Evolutionary conservation across 2,797 vertebrate genomes (phyloP).

Genomic region (Lacerta agilis): DNA sequence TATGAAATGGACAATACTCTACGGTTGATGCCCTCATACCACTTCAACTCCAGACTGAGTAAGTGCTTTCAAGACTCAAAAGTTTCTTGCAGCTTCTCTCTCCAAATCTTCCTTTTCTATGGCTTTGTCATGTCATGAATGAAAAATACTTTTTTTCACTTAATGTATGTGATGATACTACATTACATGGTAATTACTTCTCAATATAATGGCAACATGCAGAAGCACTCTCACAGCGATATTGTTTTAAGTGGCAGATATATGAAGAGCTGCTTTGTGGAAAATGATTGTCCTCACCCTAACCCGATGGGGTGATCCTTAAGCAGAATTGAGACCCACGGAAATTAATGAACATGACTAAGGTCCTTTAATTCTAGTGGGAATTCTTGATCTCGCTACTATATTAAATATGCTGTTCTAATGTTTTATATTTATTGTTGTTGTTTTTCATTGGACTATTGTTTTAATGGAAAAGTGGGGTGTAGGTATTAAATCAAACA

Average conservation of each 20-base stretch:
- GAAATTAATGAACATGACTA: no score
- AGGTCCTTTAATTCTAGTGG: no score
- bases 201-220: background rate
- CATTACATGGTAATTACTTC: background rate
- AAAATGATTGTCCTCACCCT: no score
- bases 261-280: no score
- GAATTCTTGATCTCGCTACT: background rate
- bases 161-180: background rate
- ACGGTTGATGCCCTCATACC: background rate
- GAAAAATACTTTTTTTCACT: background rate
- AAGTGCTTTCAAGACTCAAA: background rate
- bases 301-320: no score
- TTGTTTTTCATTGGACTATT: background rate
- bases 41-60: background rate
- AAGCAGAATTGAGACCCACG: no score
- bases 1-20: slow-evolving; percentile 22
- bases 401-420: background rate
- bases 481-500: no score
- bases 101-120: background rate
- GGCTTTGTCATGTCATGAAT: slow-evolving; percentile 4
- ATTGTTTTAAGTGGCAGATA: background rate
- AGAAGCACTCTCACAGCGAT: background rate
- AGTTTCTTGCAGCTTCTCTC: slow-evolving; percentile 16
- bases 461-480: background rate
- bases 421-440: background rate